Evolutionary conservation across 2,797 vertebrate genomes (phyloP).

Genomic region (Epinephelus coioides): DNA sequence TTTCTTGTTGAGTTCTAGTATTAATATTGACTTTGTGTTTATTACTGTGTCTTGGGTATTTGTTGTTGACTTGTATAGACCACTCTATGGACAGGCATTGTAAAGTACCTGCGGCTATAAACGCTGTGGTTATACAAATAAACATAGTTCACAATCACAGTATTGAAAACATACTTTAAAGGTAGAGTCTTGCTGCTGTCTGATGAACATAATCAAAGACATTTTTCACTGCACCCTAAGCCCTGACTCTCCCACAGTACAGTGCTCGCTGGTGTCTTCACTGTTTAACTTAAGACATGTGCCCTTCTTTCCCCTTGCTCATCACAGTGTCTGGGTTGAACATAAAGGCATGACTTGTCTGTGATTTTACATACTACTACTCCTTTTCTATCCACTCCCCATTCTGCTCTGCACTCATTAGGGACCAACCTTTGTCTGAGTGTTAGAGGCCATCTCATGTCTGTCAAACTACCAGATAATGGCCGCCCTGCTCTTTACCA

Average conservation of each 20-base stretch:
- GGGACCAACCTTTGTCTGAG: slow-evolving; percentile 60
- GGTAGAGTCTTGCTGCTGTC: slow-evolving; percentile 6
- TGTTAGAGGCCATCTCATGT: slow-evolving; percentile 62
- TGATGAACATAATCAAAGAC: slow-evolving; percentile 16
- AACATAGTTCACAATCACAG: background rate
- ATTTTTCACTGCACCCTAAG: slow-evolving; percentile 16
- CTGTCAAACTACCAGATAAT: slow-evolving; percentile 71
- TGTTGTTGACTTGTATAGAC: too few species aligned
- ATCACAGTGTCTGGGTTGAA: slow-evolving; percentile 24
- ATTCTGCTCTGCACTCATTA: slow-evolving; percentile 64
- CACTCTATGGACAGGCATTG: too few species aligned
- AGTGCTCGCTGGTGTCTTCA: slow-evolving; percentile 23
- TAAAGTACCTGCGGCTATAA: too few species aligned
- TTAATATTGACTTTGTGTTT: too few species aligned
- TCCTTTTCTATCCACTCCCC: slow-evolving; percentile 32
- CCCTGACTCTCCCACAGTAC: slow-evolving; percentile 21
- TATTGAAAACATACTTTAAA: slow-evolving; percentile 5
- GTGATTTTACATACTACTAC: slow-evolving; percentile 46
- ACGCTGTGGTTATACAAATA: too few species aligned
- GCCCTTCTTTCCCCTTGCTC: slow-evolving; percentile 50
- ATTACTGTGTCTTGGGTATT: too few species aligned
- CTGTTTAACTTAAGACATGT: slow-evolving; percentile 50
- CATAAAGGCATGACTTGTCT: slow-evolving; percentile 44
- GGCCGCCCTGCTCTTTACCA: slow-evolving; percentile 71
- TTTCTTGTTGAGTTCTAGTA: too few species aligned